Base-by-base conservation (phyloP, 2,888 invertebrate species). In the Brenthis hecate region DNA sequence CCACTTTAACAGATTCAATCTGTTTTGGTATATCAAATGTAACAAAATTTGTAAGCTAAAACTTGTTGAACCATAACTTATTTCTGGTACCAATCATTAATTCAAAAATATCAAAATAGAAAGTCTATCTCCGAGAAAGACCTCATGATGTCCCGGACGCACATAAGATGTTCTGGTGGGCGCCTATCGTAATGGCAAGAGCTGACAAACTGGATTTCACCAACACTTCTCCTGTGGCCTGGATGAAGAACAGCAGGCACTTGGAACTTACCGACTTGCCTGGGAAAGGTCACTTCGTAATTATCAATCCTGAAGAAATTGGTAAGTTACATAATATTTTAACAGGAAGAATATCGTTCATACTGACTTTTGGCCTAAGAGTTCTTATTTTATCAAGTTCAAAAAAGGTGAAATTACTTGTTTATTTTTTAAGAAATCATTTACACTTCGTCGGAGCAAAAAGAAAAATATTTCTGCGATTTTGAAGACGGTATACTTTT, bases 301-400 rank as follows among this genome's bases (percentile, higher is more conserved):
- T 97, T 66, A 93, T 97, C 0, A 97, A 97, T 86, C 96, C 96
- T 6, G 97, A 97, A 80, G 97, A 97, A 90, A 97, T 97, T 72
- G 97, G 96, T 96, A 80, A 82, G 86, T 51, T 23, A 50, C 1
- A 11, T 53, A 19, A 51, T 51, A 64, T 43, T 28, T 56, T 19
- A 28, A 43, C n/a, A 14, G 2, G 28, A 28, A 4, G 5, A 28
- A 28, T 28, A 4, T 28, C 4, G 28, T 71, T 66, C 68, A 69
- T 62, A 70, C 72, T 77, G 36, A 36, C 6, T 36, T 36, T 36
- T 36, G 8, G 36, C 8, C 8, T 8, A 36, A 36, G 1, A 6
- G 8, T 8, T 36, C 8, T 36, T 36, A 8, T 36, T 36, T 36
- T 6, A 36, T 36, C 6, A 36, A 36, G 0, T 28, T 28, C 28